Evolutionary conservation across 2,888 invertebrate genomes (phyloP), one percentile per base, ranked within the genome.

Genomic region (Acanthosepion lycidas): DNA sequence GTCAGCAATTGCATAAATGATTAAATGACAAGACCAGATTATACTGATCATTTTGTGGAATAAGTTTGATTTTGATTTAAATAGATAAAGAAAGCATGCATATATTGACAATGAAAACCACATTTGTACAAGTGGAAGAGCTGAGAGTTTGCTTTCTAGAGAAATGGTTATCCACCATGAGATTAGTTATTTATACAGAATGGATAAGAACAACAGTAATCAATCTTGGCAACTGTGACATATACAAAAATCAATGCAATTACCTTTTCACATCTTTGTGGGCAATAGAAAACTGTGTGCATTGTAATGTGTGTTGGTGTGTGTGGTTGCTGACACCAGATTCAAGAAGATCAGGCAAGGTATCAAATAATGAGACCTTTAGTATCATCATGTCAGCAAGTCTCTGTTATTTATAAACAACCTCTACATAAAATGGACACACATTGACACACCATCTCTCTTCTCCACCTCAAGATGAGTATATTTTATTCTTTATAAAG

Each of bases 1-100:
- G n/a, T 78, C n/a, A n/a, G 78, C n/a, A 78, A 78, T n/a, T 78
- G 78, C n/a, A 78, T 78, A 78, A 78, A 78, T 78, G n/a, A 78
- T 78, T 78, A 78, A 78, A 78, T 78, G 78, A 78, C 5, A 78
- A 78, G n/a, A 78, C 78, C 78, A 78, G 78, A 28, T 78, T 78
- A n/a, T 78, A 78, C 78, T 78, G 78, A 33, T n/a, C 5, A n/a
- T 20, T 59, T 59, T 78, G n/a, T n/a, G n/a, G n/a, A 78, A n/a
- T n/a, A 78, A 78, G n/a, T 78, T 78, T 78, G 78, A 78, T 33
- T n/a, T 78, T 78, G 78, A 15, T 78, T 78, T 15, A 78, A 78
- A 78, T 33, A 78, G 78, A 59, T 59, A 59, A 59, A 59, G 59
- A 78, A n/a, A n/a, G 78, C 78, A 78, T 78, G n/a, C n/a, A 78